Conservation (phyloP, 2,888 invertebrate genomes). For the Esperia sulphurella region DNA sequence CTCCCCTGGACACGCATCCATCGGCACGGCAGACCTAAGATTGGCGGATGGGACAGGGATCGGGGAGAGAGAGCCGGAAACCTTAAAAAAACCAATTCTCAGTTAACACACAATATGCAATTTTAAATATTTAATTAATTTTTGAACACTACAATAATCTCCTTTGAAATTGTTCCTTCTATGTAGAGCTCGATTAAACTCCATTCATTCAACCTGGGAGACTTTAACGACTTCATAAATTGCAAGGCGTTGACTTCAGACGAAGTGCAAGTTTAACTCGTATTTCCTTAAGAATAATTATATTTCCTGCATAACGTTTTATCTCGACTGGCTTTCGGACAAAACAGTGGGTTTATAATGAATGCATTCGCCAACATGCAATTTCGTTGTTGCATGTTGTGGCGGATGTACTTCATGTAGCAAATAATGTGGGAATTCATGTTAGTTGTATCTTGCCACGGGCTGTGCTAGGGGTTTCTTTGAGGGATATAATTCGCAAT, state of each 20-base stretch:
- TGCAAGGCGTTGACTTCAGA: slow-evolving; percentile 21
- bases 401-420: slow-evolving; percentile 13
- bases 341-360: slow-evolving; percentile 28
- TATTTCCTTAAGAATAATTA: slow-evolving; percentile 24
- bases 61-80: too few relatives aligned
- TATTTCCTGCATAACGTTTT: slow-evolving; percentile 8
- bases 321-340: slow-evolving; percentile 18
- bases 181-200: not conserved
- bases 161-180: not conserved
- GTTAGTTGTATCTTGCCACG: not conserved
- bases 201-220: not conserved
- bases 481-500: too few relatives aligned
- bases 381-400: not conserved
- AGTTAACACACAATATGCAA: too few relatives aligned
- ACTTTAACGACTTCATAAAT: slow-evolving; percentile 10
- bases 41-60: too few relatives aligned
- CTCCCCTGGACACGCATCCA: too few relatives aligned
- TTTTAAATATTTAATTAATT: too few relatives aligned
- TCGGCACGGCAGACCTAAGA: too few relatives aligned
- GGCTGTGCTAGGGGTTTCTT: too few relatives aligned
- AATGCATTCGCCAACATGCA: slow-evolving; percentile 24
- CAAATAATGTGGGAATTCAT: not conserved
- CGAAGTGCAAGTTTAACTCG: slow-evolving; percentile 11
- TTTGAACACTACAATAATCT: too few relatives aligned
- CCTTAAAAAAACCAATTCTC: too few relatives aligned